Conservation (phyloP, 2,888 invertebrate species). For the Coecobrya sp. region DNA sequence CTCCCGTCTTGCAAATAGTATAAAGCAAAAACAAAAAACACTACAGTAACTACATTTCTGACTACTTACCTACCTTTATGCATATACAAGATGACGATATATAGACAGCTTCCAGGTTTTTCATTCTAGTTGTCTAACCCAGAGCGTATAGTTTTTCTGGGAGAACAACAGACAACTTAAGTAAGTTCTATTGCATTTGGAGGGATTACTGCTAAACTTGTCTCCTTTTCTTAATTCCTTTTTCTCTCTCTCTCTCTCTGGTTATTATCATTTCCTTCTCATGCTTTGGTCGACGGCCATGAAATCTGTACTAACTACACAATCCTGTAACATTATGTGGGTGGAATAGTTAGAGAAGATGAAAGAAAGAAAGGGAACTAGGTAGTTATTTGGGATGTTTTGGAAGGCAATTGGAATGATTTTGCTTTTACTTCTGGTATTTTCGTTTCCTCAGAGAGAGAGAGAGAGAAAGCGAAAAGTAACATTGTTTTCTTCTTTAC, state of each 20-base stretch:
- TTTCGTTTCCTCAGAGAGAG: not conserved
- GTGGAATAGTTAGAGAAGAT: not conserved
- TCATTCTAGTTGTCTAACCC: not conserved
- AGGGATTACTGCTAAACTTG: constrained; percentile 20
- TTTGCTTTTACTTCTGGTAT: not conserved
- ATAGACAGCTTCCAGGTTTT: not conserved
- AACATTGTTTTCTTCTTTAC: not conserved
- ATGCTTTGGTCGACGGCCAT: not conserved
- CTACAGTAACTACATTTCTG: too few species aligned
- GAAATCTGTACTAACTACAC: not conserved
- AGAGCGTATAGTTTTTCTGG: not conserved
- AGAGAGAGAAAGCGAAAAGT: too few species aligned
- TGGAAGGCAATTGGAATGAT: not conserved
- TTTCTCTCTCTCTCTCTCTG: too few species aligned
- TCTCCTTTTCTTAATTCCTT: constrained; percentile 19
- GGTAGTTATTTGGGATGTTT: not conserved
- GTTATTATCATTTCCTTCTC: not conserved
- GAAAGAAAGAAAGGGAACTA: not conserved
- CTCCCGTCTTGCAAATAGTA: not conserved
- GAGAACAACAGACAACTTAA: constrained; percentile 8
- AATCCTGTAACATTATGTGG: too few species aligned
- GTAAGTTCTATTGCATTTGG: constrained; percentile 9
- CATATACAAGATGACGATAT: not conserved
- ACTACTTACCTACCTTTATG: too few species aligned
- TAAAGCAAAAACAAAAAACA: too few species aligned